Evolutionary conservation across 2,113 vertebrate genomes (phyloP), one percentile per base, ranked within the genome.

Genomic region (Synchiropus splendidus): DNA sequence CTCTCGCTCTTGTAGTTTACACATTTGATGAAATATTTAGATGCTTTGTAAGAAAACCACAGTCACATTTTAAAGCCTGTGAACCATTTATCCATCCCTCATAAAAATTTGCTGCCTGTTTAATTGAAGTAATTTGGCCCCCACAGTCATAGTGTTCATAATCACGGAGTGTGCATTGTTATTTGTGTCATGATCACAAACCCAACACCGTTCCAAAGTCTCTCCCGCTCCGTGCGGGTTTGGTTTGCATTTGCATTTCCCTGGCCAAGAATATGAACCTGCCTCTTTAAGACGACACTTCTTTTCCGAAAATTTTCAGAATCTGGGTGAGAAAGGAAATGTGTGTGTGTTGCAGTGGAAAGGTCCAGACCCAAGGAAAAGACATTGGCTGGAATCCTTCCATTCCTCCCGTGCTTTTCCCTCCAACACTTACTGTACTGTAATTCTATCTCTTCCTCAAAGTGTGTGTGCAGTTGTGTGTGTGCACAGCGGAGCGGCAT

Each of bases 361-460:
- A 67, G 40, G 59, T 72, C 48, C 45, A 53, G 51, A 46, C 34
- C 54, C 53, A 64, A 67, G 58, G 55, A 70, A 75, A 78, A 75
- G 66, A 69, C 71, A 73, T 63, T 46, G 56, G 46, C 44, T 73
- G 61, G 62, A 70, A 61, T 74, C 48, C 54, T 74, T 66, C 70
- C 69, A 74, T 73, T 80, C 46, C 55, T 61, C 51, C 68, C 46
- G 65, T 64, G 57, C 43, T 70, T 80, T 73, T 73, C 58, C 59
- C 65, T 72, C 61, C 42, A 67, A 67, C 60, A 64, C 65, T 70
- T 71, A 68, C 72, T 73, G 70, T 71, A 65, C 61, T 72, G 77
- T 74, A 79, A 82, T 42, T 72, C 55, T 74, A 80, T 69, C 68
- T 62, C 72, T 62, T 48, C 40, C 57, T 32, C 45, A 21, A 42